Base-by-base conservation (phyloP, 2,888 invertebrate genomes). In the Tiliacea citrago region DNA sequence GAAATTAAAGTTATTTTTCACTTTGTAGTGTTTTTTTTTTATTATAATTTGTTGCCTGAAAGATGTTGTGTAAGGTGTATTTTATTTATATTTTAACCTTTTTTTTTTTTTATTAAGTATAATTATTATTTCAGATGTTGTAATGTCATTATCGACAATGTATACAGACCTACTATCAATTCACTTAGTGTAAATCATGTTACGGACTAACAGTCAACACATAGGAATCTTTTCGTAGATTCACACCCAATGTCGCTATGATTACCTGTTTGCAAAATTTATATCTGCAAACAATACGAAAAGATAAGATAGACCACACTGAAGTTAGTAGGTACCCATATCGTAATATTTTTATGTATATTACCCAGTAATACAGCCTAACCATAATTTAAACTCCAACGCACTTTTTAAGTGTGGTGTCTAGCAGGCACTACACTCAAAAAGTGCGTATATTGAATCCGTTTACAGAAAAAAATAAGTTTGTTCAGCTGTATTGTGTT, bases 221-320 rank as follows among this genome's bases (percentile, higher is more conserved):
- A 39, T 35, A 16, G 21, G 12, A 61, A 74, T 74, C 16, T 29
- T 39, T 73, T 12, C 8, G 7, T 39, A 53, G 24, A 51, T 73
- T 47, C 62, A 74, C 75, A 57, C 62, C 18, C 29, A 57, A 63
- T 62, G 60, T 24, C 51, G 13, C 42, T n/a, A 9, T 16, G 12
- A 49, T 63, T 75, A 51, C 42, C 47, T 75, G 42, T 75, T 16
- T 63, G 42, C 13, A 9, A 5, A 45, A 9, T 7, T 9, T 35
- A 45, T 73, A 51, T 58, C 16, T 42, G 42, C 76, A 65, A 57
- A 65, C 24, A 21, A 58, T 49, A 65, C 57, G 6, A 63, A 65
- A 18, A 24, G 76, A 75, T 65, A 76, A 65, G 58, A 75, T 65
- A 68, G 7, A 53, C 13, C 24, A 67, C 24, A 77, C 45, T 24